Evolutionary conservation across 1,140 invertebrate species (phyloP).

Genomic region (Ruditapes philippinarum): DNA sequence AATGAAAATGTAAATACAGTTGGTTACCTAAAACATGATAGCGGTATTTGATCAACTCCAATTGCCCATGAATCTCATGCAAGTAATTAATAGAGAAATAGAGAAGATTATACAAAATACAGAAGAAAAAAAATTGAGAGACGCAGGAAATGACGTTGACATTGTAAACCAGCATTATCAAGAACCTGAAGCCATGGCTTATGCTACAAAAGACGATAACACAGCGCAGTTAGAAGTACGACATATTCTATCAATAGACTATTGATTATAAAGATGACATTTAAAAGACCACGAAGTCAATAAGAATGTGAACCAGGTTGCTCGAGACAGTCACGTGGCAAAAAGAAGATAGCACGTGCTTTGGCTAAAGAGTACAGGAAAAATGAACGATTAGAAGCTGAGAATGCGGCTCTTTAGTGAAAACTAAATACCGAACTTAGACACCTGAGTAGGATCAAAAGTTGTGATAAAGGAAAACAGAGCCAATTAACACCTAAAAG

Average conservation of each 20-base stretch:
- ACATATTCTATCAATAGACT: not conserved
- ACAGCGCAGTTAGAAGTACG: not conserved
- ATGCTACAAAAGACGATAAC: not conserved
- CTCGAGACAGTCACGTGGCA: slow-evolving; percentile 9
- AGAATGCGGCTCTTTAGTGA: not conserved
- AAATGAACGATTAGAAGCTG: slow-evolving; percentile 28
- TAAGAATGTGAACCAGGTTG: no score
- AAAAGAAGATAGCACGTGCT: not conserved
- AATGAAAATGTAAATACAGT: no score
- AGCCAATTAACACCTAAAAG: not conserved
- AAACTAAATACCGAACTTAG: not conserved
- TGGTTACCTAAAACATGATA: no score
- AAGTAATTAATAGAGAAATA: no score
- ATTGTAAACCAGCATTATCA: not conserved
- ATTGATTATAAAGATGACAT: slow-evolving; percentile 9
- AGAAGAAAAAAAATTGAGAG: not conserved
- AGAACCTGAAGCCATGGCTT: no score
- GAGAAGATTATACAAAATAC: not conserved
- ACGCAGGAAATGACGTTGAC: not conserved
- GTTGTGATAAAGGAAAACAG: not conserved
- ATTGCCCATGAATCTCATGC: no score
- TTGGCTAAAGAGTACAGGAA: slow-evolving; percentile 25
- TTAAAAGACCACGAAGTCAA: no score
- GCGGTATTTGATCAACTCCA: no score
- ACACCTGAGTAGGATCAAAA: not conserved